Base-by-base conservation (phyloP, 2,797 vertebrate species). In the Cuculus canorus region DNA sequence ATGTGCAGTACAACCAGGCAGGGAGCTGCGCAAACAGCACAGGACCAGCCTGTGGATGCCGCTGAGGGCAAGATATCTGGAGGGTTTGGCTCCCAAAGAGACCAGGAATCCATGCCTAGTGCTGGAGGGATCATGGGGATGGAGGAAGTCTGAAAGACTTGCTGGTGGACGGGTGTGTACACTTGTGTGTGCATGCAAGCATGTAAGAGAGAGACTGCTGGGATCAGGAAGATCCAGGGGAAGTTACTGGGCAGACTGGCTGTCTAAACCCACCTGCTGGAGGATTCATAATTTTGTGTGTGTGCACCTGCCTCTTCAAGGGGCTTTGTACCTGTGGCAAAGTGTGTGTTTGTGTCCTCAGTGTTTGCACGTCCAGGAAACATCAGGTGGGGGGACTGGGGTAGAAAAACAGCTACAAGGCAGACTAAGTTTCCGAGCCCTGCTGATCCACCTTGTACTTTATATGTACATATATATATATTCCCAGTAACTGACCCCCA, bases 21-120 rank as follows among this genome's bases (percentile, higher is more conserved):
- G 27, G 17, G 23, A 59, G 2, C 39, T 0, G 6, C 10, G 1
- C 0, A 2, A 33, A 6, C 3, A 3, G 7, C 3, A 27, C 16
- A 39, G 23, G 5, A 16, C 0, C 1, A 1, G 30, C 13, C n/a
- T 54, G 27, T 32, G 22, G 5, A 14, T 63, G 13, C 22, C 11
- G 45, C 68, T 63, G 68, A 47, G 59, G 14, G 11, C 28, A 50
- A 56, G n/a, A n/a, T 7, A 32, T 6, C 9, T 1, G 3, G 23
- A 37, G 14, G 4, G 5, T 2, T 14, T 37, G 22, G 39, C 9
- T 54, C 5, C n/a, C 2, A 5, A 63, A 25, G 13, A 13, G 10
- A 60, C 22, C 17, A 71, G 39, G 11, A 4, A 4, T 35, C 22
- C 23, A 54, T 17, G 11, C 9, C 48, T 54, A 13, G 39, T 39